Conservation (phyloP, 2,113 vertebrate genomes). For the Peromyscus polionotus region DNA sequence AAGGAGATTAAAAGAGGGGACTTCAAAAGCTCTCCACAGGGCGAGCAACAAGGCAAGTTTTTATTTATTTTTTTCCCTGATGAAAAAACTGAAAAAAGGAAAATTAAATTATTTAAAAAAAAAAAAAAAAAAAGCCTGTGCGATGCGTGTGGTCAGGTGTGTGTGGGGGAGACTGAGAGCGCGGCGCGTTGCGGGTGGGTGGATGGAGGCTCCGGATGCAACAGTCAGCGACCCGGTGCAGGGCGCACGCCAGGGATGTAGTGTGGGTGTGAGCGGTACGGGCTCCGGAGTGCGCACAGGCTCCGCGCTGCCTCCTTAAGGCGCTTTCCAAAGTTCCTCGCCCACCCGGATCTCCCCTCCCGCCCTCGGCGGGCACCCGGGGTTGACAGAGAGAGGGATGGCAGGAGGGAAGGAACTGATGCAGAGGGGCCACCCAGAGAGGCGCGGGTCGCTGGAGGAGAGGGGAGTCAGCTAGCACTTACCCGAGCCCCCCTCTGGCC, state of each 20-base stretch:
- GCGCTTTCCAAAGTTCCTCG: constrained; percentile 77
- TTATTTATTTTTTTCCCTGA: background rate
- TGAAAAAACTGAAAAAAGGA: background rate
- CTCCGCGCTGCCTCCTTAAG: constrained; percentile 62
- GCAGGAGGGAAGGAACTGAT: background rate
- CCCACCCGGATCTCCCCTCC: constrained; percentile 69
- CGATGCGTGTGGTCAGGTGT: constrained; percentile 53
- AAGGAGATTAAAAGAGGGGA: constrained; percentile 55
- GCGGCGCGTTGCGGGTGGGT: background rate
- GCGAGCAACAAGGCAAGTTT: constrained; percentile 42
- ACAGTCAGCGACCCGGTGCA: background rate
- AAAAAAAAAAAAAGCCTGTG: background rate
- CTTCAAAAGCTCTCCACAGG: constrained; percentile 55
- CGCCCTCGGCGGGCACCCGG: constrained; percentile 21
- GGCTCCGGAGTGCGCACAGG: constrained; percentile 44
- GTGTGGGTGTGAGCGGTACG: constrained; percentile 67
- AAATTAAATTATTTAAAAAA: background rate
- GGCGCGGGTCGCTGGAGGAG: background rate
- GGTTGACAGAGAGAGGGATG: background rate
- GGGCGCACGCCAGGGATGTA: constrained; percentile 21
- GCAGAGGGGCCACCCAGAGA: background rate
- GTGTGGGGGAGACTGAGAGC: background rate
- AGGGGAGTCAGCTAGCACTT: constrained; percentile 24
- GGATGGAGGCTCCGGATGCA: background rate
- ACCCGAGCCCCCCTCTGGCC: constrained; percentile 55